Conservation (phyloP, 2,113 vertebrate genomes). For the Girardinichthys multiradiatus region DNA sequence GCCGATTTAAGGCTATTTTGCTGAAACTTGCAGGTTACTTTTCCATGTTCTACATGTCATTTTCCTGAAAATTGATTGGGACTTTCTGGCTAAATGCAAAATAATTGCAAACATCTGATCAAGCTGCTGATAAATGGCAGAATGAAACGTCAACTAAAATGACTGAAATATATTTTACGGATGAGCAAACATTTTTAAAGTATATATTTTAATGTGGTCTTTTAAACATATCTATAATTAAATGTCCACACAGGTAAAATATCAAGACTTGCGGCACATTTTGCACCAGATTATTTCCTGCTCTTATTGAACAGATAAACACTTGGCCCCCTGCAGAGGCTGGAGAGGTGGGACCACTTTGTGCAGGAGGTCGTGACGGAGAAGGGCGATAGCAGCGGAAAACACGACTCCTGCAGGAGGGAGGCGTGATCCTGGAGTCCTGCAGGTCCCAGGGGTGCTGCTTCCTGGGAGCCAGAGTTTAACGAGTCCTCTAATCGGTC, state of each 20-base stretch:
- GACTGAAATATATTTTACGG: too few species aligned
- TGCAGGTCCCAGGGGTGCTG: constrained; percentile 37
- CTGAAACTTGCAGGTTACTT: too few species aligned
- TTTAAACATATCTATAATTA: background rate
- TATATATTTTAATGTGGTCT: too few species aligned
- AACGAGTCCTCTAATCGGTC: constrained; percentile 23
- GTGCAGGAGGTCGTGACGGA: constrained; percentile 45
- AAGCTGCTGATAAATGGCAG: too few species aligned
- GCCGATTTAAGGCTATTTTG: too few species aligned
- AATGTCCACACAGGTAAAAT: background rate
- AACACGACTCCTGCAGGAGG: constrained; percentile 46
- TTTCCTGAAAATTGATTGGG: too few species aligned
- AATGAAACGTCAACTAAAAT: too few species aligned
- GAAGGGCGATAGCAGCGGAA: constrained; percentile 29
- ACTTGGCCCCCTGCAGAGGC: background rate
- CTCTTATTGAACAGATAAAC: background rate
- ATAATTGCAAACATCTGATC: too few species aligned
- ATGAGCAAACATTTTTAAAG: too few species aligned
- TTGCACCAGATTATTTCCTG: too few species aligned
- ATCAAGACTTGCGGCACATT: background rate
- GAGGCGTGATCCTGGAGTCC: background rate
- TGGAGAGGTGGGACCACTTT: background rate
- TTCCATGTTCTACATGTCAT: too few species aligned
- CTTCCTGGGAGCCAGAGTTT: constrained; percentile 31
- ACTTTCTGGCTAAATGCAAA: too few species aligned